Evolutionary conservation across 1,140 invertebrate genomes (phyloP), one percentile per base, ranked within the genome.

Genomic region (Teleopsis dalmanni): DNA sequence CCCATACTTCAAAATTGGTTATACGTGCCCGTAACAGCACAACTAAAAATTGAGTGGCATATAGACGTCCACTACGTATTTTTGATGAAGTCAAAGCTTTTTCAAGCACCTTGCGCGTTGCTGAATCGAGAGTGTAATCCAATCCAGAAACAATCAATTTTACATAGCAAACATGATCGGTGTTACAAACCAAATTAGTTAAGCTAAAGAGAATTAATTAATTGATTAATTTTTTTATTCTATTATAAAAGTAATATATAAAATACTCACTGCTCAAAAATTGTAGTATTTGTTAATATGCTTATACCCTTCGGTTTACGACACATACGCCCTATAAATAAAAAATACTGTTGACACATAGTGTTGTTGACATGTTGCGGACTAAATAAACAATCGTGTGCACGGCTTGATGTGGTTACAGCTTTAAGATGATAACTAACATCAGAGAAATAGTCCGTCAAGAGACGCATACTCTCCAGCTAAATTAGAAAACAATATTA

Each of bases 261-360:
- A 41, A 3, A 18, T 48, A 76, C 77, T 76, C 71, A 84, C 82
- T 78, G 74, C 54, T 86, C 79, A 62, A 91, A 84, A 44, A 95
- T 77, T 38, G 83, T 81, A 14, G 85, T 82, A 52, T 82, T 82
- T 37, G 89, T 84, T 13, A 96, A 79, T 48, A 85, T 73, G 45
- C 77, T 77, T 23, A 84, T 74, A 1, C 91, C 92, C 40, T 80
- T 78, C 31, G 75, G 73, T n/a, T 80, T 81, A 38, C 83, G 82
- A 50, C 84, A 90, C 46, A 96, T 75, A 52, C 88, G 83, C 2
- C 93, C 94, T 41, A 97, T 81, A 58, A 95, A 89, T 3, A 97
- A 73, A 67, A 97, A 98, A 73, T 97, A 97, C 69, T 87, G 85
- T 68, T 95, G 91, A 66, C 88, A 89, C 65, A 91, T 85, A 5